Evolutionary conservation across 2,888 invertebrate genomes (phyloP).

Genomic region (Aspidapion aeneum): DNA sequence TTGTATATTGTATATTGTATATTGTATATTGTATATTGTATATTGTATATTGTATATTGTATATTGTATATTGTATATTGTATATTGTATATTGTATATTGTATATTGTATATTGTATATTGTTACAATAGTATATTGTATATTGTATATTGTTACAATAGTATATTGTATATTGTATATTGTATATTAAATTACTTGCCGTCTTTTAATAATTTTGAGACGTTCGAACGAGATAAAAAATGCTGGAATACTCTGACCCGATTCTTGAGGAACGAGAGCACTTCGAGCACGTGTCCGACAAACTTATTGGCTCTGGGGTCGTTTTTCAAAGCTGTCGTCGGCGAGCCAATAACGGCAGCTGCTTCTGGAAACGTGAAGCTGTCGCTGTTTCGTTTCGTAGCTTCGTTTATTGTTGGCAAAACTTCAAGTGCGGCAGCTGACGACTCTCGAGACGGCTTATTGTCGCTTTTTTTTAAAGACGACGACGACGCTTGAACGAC

Average conservation of each 20-base stretch:
- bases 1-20: no score
- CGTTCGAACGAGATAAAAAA: slow-evolving; percentile 58
- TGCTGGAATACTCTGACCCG: slow-evolving; percentile 63
- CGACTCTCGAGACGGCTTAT: background rate
- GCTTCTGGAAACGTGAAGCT: background rate
- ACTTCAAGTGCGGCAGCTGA: background rate
- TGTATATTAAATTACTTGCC: slow-evolving; percentile 41
- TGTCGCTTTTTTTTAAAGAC: slow-evolving; percentile 27
- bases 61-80: no score
- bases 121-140: no score
- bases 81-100: no score
- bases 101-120: no score
- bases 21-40: no score
- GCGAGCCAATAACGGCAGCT: background rate
- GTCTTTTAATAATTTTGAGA: slow-evolving; percentile 54
- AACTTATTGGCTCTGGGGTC: slow-evolving; percentile 41
- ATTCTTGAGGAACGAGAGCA: slow-evolving; percentile 58
- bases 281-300: slow-evolving; percentile 51
- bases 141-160: no score
- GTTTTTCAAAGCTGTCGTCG: background rate
- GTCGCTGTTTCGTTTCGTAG: background rate
- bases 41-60: no score
- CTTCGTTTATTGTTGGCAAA: background rate
- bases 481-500: slow-evolving; percentile 25
- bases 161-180: no score